Conservation (phyloP, 1,140 invertebrate genomes). For the Drosophila nikananu region DNA sequence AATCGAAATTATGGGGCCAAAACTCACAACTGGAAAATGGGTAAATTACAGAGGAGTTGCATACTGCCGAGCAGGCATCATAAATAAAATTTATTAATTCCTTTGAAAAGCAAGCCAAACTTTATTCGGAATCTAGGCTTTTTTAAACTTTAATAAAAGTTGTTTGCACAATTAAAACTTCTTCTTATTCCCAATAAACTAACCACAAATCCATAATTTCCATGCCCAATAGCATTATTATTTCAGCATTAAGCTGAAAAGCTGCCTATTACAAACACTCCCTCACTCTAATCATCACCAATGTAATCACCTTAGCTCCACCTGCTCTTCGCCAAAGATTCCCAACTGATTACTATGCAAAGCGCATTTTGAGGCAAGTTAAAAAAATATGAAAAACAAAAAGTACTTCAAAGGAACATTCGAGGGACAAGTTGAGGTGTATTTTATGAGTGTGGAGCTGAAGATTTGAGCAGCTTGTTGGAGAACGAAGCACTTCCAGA, state of each 20-base stretch:
- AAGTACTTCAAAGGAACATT: conserved; percentile 5
- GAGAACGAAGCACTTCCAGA: conserved; percentile 3
- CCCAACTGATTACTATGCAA: conserved; percentile 44
- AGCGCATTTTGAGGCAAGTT: conserved; percentile 39
- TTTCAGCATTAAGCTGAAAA: background rate
- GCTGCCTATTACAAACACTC: conserved; percentile 21
- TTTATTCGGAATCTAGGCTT: no score
- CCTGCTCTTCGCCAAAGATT: conserved; percentile 11
- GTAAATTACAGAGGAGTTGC: background rate
- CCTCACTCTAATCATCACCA: background rate
- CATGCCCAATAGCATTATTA: conserved; percentile 2
- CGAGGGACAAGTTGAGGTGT: conserved; percentile 18
- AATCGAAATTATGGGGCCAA: background rate
- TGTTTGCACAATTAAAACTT: no score
- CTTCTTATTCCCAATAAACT: background rate
- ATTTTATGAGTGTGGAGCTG: conserved; percentile 35
- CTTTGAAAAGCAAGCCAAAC: background rate
- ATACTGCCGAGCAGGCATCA: background rate
- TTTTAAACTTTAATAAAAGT: no score
- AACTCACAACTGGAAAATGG: no score
- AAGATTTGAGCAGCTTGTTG: conserved; percentile 37
- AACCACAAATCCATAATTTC: background rate
- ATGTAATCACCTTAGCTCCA: conserved; percentile 23
- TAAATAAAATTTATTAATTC: background rate
- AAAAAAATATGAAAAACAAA: conserved; percentile 24